Percentiles rank a stretch among this genome's conserved stretches.
These are phyloP conservation scores for Tineola bisselliella DNA, from an alignment of 2,888 invertebrate genomes.

Conservation along the genomic window DNA sequence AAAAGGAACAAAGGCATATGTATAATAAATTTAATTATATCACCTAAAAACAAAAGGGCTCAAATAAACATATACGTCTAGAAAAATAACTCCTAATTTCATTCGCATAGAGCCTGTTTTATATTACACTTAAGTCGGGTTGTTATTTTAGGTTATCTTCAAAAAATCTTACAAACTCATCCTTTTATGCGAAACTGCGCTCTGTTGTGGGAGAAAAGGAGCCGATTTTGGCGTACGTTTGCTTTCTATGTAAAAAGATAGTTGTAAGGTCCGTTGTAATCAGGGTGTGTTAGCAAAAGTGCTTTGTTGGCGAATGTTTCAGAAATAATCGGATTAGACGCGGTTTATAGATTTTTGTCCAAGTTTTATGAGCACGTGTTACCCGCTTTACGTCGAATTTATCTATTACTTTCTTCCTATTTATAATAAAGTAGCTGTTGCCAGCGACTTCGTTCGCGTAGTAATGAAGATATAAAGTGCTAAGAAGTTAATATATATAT, in stretches of 20 bases:
- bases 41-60: background rate
- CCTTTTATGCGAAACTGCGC: background rate
- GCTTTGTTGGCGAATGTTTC: background rate
- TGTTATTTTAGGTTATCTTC: background rate
- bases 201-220: background rate
- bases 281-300: background rate
- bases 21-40: background rate
- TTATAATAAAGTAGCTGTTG: background rate
- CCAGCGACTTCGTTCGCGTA: too few species aligned
- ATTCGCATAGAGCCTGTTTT: background rate
- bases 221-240: background rate
- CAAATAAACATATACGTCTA: background rate
- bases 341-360: constrained; percentile 1
- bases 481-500: too few species aligned
- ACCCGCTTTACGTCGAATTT: background rate
- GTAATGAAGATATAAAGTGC: too few species aligned
- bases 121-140: background rate
- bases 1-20: background rate
- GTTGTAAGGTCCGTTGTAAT: background rate
- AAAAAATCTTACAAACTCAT: background rate
- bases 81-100: background rate
- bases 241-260: background rate
- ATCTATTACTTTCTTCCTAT: background rate
- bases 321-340: constrained; percentile 2
- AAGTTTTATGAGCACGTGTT: background rate